Percentiles rank a stretch among this genome's conserved stretches.
Evolutionary conservation across 2,797 vertebrate species (phyloP).

Genomic region (Enteromius argenteus): DNA sequence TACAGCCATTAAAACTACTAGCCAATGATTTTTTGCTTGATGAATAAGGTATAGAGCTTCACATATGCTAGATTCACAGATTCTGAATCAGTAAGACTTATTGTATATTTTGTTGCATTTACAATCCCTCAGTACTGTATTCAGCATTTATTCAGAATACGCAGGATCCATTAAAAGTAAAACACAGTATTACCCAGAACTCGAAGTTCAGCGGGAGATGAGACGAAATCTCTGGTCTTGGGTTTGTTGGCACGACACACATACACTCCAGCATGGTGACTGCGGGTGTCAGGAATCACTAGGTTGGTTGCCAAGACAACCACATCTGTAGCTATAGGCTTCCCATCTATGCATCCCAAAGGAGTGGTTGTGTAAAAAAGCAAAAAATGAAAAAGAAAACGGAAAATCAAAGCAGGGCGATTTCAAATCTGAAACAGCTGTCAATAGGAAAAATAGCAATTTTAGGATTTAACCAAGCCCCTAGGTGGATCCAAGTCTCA

Average conservation of each 20-base stretch:
- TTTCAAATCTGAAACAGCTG: background rate
- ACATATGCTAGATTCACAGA: background rate
- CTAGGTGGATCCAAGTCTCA: background rate
- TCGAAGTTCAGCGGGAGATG: slow-evolving; percentile 87
- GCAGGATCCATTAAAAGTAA: background rate
- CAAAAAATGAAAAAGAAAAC: slow-evolving; percentile 6
- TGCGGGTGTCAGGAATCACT: slow-evolving; percentile 87
- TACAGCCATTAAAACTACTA: background rate
- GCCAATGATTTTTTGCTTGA: background rate
- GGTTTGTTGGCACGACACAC: slow-evolving; percentile 96
- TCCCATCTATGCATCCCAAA: slow-evolving; percentile 82
- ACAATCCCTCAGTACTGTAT: background rate
- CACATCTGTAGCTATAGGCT: slow-evolving; percentile 91
- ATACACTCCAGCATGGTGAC: slow-evolving; percentile 90
- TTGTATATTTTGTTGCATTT: background rate
- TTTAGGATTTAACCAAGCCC: background rate
- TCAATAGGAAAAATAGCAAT: background rate
- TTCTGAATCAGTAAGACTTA: background rate
- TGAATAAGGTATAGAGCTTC: background rate
- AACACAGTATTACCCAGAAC: slow-evolving; percentile 84
- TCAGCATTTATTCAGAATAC: background rate
- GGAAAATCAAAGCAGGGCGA: background rate
- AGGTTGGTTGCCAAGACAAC: slow-evolving; percentile 92
- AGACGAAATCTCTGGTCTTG: slow-evolving; percentile 91
- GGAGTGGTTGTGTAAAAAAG: slow-evolving; percentile 56